Evolutionary conservation across 2,888 invertebrate species (phyloP), one percentile per base, ranked within the genome.

Genomic region (Drosophila acutilabella): DNA sequence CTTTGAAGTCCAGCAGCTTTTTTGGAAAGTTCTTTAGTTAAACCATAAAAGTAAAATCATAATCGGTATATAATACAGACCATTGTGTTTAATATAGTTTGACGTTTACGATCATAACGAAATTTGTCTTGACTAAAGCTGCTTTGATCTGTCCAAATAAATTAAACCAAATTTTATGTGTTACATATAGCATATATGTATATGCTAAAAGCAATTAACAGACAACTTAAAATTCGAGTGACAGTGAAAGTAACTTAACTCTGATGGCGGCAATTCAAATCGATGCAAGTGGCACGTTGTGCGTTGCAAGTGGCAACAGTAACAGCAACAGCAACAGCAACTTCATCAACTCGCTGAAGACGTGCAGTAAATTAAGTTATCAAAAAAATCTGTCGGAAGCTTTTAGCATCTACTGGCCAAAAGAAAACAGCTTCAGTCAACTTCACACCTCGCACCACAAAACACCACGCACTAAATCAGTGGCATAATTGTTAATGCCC

Each of bases 371-470:
- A 85, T 85, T 84, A 89, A 85, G 89, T 81, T 85, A 85, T 85
- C 88, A 87, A 87, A 78, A 78, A 86, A 70, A 64, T 67, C 71
- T 84, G 88, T 89, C 85, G 88, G 85, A 84, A 87, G 84, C 80
- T 89, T 87, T 88, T 84, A 83, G 87, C 84, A 86, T 83, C 75
- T 71, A 51, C 65, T 51, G 45, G 38, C 59, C 65, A 56, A 72
- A 74, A 67, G 61, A 62, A 71, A 67, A 65, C 48, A 42, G 50
- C 57, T 41, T 80, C 71, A 77, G 64, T 84, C 87, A 84, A 89
- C 73, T 89, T 86, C 81, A 87, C 85, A 86, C 85, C 89, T 85
- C 71, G 69, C 74, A 59, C 57, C 50, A 23, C 45, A 54, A 38
- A 54, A 41, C 74, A 72, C 74, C 70, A 87, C 85, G 78, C 82